Base-by-base conservation (phyloP, 2,888 invertebrate species). In the Pimpla rufipes region DNA sequence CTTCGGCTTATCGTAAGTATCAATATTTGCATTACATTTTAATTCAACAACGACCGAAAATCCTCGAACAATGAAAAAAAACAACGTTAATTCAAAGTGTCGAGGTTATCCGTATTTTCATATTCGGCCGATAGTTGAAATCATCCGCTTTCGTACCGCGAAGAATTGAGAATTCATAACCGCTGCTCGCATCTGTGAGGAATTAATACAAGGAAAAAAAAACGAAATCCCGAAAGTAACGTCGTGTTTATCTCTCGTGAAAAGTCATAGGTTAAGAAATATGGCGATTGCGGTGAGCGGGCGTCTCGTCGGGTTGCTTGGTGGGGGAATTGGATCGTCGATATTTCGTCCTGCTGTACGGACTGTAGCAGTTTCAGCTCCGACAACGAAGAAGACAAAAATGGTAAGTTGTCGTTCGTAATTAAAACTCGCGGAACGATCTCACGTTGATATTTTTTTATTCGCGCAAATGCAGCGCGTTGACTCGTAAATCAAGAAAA, bases 281-380 rank as follows among this genome's bases (percentile, higher is more conserved):
- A 86, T 86, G 83, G 85, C 84, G 82, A 47, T 73, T n/a, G 68
- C 40, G 59, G 40, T 78, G 47, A 52, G 73, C 18, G 67, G 59
- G 55, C 79, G 81, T 71, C 11, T 84, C 8, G 13, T 73, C n/a
- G 18, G 5, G 50, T 64, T 45, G 47, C 79, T 81, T 77, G 81
- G 86, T 84, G 85, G 82, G 84, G 81, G 86, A 84, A 86, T 86
- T 50, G 71, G 73, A 82, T 85, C 86, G 83, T 84, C 85, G 85
- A 81, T 88, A 82, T 81, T 87, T 74, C 80, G 66, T 78, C 81
- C 86, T 78, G 82, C 77, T 71, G 78, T 79, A 75, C 87, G 88
- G 70, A 85, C 85, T 81, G 83, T 86, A 75, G 85, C 86, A 79
- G 87, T 89, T 84, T 86, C 86, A 83, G 84, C 87, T 81, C 62